These are phyloP conservation scores for Agrotis segetum DNA, from an alignment of 2,888 invertebrate genomes.

Conservation along the genomic window DNA sequence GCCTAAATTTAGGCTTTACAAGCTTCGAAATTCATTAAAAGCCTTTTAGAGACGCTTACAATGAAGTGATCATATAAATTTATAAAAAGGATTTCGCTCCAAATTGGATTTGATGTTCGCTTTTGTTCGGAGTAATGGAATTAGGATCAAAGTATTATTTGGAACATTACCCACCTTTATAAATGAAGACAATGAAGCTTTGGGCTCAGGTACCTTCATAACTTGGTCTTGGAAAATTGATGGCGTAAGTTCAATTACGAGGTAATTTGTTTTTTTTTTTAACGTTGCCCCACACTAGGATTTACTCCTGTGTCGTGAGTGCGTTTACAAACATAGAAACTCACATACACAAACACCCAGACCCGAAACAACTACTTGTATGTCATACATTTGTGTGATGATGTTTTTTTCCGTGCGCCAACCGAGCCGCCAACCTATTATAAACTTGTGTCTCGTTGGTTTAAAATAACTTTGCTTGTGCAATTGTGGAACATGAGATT, in stretches of 20 bases:
- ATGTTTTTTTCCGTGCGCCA: no score
- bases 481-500: background rate
- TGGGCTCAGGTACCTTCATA: slow-evolving; percentile 4
- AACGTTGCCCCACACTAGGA: no score
- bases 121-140: slow-evolving; percentile 55
- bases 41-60: slow-evolving; percentile 40
- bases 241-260: slow-evolving; percentile 23
- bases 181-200: slow-evolving; percentile 35
- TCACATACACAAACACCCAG: no score
- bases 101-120: slow-evolving; percentile 41
- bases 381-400: no score
- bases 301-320: no score
- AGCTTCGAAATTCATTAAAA: slow-evolving; percentile 33
- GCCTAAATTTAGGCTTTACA: slow-evolving; percentile 5
- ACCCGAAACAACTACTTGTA: no score
- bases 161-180: slow-evolving; percentile 29
- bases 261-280: no score
- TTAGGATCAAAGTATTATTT: slow-evolving; percentile 34
- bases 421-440: background rate
- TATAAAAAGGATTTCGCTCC: slow-evolving; percentile 25
- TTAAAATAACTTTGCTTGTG: background rate
- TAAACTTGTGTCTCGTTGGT: background rate
- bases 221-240: slow-evolving; percentile 22
- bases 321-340: no score
- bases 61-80: slow-evolving; percentile 34